Conservation (phyloP, 1,140 invertebrate species). For the Drusus annulatus region DNA sequence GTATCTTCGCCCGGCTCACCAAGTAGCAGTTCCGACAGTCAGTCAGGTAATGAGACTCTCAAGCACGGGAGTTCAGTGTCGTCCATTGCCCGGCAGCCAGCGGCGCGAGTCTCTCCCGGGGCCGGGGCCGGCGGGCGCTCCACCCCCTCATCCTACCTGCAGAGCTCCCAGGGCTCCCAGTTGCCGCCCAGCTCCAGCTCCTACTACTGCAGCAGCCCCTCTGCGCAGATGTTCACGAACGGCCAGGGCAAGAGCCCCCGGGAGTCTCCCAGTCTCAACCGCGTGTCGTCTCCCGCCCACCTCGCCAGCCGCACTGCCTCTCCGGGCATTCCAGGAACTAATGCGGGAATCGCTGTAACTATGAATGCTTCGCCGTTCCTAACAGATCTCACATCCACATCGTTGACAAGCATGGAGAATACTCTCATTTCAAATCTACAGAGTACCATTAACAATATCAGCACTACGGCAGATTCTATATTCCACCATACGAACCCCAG, state of each 20-base stretch:
- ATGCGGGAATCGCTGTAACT: conserved; percentile 73
- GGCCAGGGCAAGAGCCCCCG: conserved; percentile 61
- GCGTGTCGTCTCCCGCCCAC: conserved; percentile 62
- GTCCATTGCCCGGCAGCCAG: conserved; percentile 68
- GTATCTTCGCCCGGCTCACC: conserved; percentile 82
- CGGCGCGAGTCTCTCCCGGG: conserved; percentile 60
- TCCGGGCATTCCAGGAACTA: conserved; percentile 72
- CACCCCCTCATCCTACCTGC: conserved; percentile 48
- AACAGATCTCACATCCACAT: conserved; percentile 60
- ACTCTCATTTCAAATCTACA: conserved; percentile 59
- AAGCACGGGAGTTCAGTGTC: conserved; percentile 73
- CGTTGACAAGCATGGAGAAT: conserved; percentile 58
- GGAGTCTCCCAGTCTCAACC: conserved; percentile 59
- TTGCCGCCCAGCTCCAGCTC: conserved; percentile 51
- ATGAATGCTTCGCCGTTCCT: conserved; percentile 67
- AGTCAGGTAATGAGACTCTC: conserved; percentile 78
- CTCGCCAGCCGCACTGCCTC: conserved; percentile 64
- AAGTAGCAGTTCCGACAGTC: conserved; percentile 78
- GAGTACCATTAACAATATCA: conserved; percentile 63
- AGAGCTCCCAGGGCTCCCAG: neutral
- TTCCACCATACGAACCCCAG: conserved; percentile 63
- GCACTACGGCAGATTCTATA: conserved; percentile 63
- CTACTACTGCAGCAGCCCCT: conserved; percentile 61
- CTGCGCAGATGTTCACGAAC: conserved; percentile 60
- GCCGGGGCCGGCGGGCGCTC: conserved; percentile 58